These are phyloP conservation scores for Podilymbus podiceps DNA, from an alignment of 2,113 vertebrate genomes.

Conservation along the genomic window DNA sequence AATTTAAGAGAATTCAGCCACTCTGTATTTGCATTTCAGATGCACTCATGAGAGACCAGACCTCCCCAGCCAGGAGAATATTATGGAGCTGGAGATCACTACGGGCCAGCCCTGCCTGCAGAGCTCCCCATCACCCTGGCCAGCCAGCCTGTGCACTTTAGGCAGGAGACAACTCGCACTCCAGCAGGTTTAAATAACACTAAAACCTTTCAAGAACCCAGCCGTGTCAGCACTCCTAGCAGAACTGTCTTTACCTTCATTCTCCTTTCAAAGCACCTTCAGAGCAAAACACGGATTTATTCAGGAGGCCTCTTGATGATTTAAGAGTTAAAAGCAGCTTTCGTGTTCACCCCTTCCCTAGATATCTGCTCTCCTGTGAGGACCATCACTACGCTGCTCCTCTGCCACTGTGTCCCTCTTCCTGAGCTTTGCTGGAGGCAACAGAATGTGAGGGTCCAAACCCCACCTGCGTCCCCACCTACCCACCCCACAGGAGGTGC, in stretches of 20 bases:
- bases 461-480: not conserved
- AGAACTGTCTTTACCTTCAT: not conserved
- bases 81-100: not conserved
- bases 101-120: not conserved
- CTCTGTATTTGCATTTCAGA: constrained; percentile 18
- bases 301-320: not conserved
- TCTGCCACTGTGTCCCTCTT: not conserved
- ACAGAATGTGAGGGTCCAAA: not conserved
- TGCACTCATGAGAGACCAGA: not conserved
- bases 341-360: not conserved
- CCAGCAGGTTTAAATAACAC: not conserved
- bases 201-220: not conserved
- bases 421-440: not conserved
- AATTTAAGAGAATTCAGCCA: constrained; percentile 26
- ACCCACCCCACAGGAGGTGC: not conserved
- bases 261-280: not conserved
- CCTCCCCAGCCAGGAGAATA: not conserved
- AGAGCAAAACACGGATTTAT: not conserved
- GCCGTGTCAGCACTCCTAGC: not conserved
- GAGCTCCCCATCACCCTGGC: not conserved
- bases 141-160: not conserved
- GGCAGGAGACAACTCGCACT: not conserved
- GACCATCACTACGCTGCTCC: not conserved
- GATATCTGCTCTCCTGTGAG: not conserved
- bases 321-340: not conserved